A percentile compares a stretch with the other conserved stretches of the same genome.
Evolutionary conservation across 2,113 vertebrate species (phyloP).

Genomic region (Alexandromys fortis): DNA sequence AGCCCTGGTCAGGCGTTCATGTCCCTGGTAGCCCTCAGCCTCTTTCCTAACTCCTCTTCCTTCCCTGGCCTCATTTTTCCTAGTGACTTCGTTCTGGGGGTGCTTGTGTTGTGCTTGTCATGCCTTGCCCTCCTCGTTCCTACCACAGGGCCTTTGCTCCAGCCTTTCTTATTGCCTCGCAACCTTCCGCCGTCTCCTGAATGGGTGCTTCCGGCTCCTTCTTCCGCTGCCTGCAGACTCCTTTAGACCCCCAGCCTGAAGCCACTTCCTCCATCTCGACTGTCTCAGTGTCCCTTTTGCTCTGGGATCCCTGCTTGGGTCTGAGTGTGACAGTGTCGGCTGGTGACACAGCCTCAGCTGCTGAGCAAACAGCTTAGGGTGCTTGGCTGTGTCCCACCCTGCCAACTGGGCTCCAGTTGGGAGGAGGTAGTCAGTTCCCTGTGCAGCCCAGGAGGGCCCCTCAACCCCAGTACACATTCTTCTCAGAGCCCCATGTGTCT

Average conservation of each 20-base stretch:
- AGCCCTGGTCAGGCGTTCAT: background rate
- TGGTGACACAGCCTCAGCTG: background rate
- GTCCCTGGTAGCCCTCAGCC: rapidly evolving
- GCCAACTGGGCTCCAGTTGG: background rate
- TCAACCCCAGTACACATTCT: background rate
- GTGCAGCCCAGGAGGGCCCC: too few relatives aligned
- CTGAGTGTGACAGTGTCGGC: background rate
- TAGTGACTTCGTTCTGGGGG: too few relatives aligned
- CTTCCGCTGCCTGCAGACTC: background rate
- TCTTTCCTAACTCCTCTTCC: too few relatives aligned
- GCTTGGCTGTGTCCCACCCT: too few relatives aligned
- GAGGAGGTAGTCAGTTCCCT: background rate
- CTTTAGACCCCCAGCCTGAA: background rate
- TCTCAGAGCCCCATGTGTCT: too few relatives aligned
- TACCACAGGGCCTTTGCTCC: background rate
- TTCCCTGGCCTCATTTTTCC: background rate
- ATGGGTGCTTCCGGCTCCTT: background rate
- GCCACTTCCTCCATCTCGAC: background rate
- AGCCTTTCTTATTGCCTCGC: background rate
- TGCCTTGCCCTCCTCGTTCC: background rate
- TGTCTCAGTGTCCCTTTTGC: background rate
- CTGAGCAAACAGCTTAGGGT: background rate
- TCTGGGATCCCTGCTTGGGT: background rate
- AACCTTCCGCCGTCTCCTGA: background rate
- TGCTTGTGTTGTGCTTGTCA: too few relatives aligned